Base-by-base conservation (phyloP, 2,888 invertebrate species). In the Protonemura montana region DNA sequence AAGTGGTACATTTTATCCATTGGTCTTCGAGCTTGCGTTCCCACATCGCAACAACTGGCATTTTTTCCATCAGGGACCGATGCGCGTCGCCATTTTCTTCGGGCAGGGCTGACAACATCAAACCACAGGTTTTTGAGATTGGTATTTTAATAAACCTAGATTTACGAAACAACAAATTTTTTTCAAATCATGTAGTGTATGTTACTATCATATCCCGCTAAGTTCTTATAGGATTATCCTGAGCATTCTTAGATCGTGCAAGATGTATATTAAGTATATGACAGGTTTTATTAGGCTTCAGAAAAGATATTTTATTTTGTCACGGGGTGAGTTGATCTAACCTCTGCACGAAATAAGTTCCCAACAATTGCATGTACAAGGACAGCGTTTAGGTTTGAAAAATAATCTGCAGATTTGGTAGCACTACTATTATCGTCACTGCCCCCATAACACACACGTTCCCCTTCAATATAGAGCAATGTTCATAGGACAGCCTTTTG, bases 61-160 rank as follows among this genome's bases (percentile, higher is more conserved):
- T 29, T n/a, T 3, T 21, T 29, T 2, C 16, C 30, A 16, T 0
- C 78, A 25, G 28, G 26, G n/a, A n/a, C n/a, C n/a, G 78, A n/a
- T 25, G 5, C 13, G 13, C 13, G 81, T 81, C 88, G 88, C 88
- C 88, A 88, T 88, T 85, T 88, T 88, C 87, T 87, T 88, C 87
- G 88, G 88, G 85, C 88, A 88, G 88, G 87, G 88, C 88, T 88
- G 88, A 87, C 88, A 88, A 88, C 88, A 76, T 42, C 30, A 26
- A 76, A 41, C 41, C 2, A n/a, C 59, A 59, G 59, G 59, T 28
- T 59, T 42, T 84, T 59, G 76, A 25, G 21, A 76, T 84, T 84
- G 84, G 42, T 84, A 41, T 30, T 83, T 83, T 26, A 83, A 42
- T 26, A 41, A 83, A 27, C 10, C 78, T 6, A 78, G 78, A 27